A percentile compares a stretch with the other conserved stretches of the same genome.
Evolutionary conservation across 2,797 vertebrate species (phyloP).

Genomic region (Mycteria americana): DNA sequence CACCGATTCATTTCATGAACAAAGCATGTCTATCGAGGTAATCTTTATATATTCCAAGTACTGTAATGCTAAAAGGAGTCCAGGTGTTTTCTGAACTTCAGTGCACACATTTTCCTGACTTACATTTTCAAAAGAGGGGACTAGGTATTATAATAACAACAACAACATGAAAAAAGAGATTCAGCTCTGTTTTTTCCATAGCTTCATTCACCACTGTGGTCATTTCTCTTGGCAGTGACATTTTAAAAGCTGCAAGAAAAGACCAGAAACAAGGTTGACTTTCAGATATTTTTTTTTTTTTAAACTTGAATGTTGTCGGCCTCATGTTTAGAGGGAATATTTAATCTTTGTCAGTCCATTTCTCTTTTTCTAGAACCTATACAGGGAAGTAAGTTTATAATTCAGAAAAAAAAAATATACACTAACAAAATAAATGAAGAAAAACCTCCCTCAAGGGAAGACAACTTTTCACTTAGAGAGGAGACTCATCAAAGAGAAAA

Average conservation of each 20-base stretch:
- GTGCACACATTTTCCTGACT: not conserved
- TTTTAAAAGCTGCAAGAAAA: conserved; percentile 21
- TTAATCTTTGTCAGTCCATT: not conserved
- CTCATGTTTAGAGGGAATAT: not conserved
- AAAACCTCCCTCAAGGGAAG: not conserved
- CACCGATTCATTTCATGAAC: not conserved
- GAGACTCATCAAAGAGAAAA: not conserved
- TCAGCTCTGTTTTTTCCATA: conserved; percentile 26
- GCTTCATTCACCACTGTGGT: not conserved
- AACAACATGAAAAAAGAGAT: not conserved
- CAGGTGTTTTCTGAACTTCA: not conserved
- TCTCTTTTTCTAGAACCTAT: not conserved
- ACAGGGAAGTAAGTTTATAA: not conserved
- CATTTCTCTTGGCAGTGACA: conserved; percentile 15
- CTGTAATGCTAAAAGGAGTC: not conserved
- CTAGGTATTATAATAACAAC: not conserved
- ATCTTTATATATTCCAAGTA: not conserved
- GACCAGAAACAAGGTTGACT: not conserved
- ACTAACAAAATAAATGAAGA: not conserved
- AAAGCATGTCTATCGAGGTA: not conserved
- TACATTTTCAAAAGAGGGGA: not conserved
- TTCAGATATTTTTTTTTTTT: not conserved
- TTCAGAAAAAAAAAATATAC: not conserved
- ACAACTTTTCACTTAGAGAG: not conserved
- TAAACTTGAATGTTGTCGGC: not conserved